These are phyloP conservation scores for Ophioninae sp. DNA, from an alignment of 2,888 invertebrate species.

Conservation along the genomic window DNA sequence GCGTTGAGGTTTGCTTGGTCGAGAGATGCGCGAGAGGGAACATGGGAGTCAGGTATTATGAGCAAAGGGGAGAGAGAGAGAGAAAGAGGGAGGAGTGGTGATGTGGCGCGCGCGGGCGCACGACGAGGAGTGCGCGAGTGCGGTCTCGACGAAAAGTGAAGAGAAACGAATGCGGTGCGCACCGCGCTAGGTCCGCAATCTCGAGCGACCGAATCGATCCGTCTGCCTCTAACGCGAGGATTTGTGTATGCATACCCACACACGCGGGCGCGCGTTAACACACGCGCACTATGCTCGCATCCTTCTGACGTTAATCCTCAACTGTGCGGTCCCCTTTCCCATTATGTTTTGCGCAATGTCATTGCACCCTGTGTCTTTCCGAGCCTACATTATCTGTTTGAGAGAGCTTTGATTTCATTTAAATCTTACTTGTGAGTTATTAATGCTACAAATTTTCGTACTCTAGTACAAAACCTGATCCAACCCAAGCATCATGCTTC, in stretches of 20 bases:
- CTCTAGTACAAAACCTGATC: no score
- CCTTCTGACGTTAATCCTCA: neutral
- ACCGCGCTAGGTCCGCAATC: constrained; percentile 53
- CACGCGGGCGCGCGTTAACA: neutral
- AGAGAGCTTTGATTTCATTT: no score
- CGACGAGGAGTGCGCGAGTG: constrained; percentile 39
- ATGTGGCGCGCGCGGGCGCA: constrained; percentile 16
- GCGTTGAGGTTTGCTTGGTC: constrained; percentile 28
- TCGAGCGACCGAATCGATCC: constrained; percentile 54
- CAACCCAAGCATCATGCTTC: no score
- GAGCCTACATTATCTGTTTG: neutral
- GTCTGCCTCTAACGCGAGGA: constrained; percentile 3
- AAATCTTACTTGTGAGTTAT: no score
- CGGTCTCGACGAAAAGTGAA: constrained; percentile 36
- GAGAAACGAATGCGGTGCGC: constrained; percentile 56
- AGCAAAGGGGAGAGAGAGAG: constrained; percentile 18
- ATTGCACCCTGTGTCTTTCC: neutral
- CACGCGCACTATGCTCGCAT: neutral
- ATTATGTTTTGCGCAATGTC: neutral
- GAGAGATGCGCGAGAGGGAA: constrained; percentile 12
- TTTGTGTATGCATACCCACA: neutral
- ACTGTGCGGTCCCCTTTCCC: neutral
- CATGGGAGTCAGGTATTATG: constrained; percentile 57
- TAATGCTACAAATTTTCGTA: no score
- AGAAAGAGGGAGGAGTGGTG: neutral